Evolutionary conservation across 2,113 vertebrate genomes (phyloP), one percentile per base, ranked within the genome.

Genomic region (Chionis minor): DNA sequence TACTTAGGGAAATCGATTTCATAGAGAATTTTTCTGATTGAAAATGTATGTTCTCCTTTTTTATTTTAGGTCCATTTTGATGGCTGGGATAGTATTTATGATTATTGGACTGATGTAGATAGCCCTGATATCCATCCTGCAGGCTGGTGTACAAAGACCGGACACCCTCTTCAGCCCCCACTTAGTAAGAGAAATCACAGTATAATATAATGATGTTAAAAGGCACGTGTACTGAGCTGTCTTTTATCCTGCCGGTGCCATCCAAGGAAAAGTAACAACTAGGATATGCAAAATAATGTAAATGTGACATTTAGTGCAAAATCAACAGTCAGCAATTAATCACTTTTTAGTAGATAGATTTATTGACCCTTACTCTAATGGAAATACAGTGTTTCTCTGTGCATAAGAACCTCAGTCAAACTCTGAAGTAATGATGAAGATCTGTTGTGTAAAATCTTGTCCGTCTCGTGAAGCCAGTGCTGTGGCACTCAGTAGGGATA

Each of bases 41-140:
- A 22, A 81, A 83, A 38, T 81, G 1, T 66, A 5, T 51, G 3
- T 96, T 71, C 58, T 83, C 73, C 19, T 44, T 78, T 86, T 90
- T 44, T 10, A 26, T 74, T 88, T 70, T 83, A 99, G 99, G 95
- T 99, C 66, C 98, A 99, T 96, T 99, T 99, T 95, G 99, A 99
- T 86, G 98, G 98, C 94, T 99, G 98, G 98, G 98, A 97, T 54
- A 98, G 96, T 85, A 98, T 98, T 94, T 99, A 98, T 66, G 98
- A 99, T 96, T 98, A 98, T 94, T 99, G 98, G 98, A 97, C 97
- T 93, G 98, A 99, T 84, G 98, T 98, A 7, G 98, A 99, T 95
- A 98, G 98, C 86, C 98, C 98, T 10, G 98, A 99, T 44, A 98
- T 99, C 77, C 98, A 99, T 94, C 99, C 99, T 14, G 98, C 98